Evolutionary conservation across 1,140 invertebrate genomes (phyloP), one percentile per base, ranked within the genome.

Genomic region (Agraylea sexmaculata): DNA sequence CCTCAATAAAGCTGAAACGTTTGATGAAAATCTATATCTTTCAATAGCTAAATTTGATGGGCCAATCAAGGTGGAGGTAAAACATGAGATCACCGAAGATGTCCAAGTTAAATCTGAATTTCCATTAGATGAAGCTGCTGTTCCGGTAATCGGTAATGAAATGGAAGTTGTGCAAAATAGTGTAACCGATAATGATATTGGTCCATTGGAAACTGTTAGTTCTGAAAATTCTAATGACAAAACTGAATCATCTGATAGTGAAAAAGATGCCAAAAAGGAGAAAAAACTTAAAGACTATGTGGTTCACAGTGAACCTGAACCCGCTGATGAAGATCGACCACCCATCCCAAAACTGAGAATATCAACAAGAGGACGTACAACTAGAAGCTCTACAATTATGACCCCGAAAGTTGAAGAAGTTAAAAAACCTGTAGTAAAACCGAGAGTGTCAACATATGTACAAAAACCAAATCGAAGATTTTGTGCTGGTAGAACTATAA

Each of bases 391-490:
- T 13, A 64, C 61, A 2, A 60, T 54, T 10, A 62, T 57, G 16
- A 59, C 49, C 2, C 64, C 64, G 11, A 56, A 52, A 20, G 20
- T 27, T 13, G 4, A 2, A 16, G 8, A 2, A 3, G 5, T 22
- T 5, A 27, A 40, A 22, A 16, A n/a, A 17, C 17, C 2, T 16
- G 13, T 2, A 41, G 27, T 25, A 13, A 12, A 5, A 8, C 30
- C 4, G 37, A 37, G 18, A 43, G 33, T 43, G 34, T 43, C 16
- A 37, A 27, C 10, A 43, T 35, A 11, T 35, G 41, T 27, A 6
- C 30, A 57, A 4, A 53, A 57, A 27, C 59, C 62, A 41, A 79
- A 79, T 53, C 60, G 76, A 31, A 51, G 76, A 13, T 78, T 79
- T 62, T 59, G 71, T 43, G 47, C 62, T 40, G 50, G 52, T 34